phyloP scores from a whole-genome alignment of 2,113 vertebrate genomes.

The Helogale parvula region DNA sequence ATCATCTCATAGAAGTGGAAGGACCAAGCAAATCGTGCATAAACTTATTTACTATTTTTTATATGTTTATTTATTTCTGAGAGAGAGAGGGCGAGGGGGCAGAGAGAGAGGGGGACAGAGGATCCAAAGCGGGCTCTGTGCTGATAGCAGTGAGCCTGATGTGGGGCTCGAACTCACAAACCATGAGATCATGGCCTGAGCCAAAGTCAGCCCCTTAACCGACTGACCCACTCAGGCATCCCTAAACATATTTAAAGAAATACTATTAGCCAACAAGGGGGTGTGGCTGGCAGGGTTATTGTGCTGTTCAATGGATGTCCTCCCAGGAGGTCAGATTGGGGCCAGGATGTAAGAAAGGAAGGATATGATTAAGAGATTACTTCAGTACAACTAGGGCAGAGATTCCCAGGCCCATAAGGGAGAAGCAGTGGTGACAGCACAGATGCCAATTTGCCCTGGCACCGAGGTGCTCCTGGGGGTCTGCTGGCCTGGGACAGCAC shows the following conservation, averaged over 20 bases:
- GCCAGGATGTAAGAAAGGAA: constrained; percentile 74
- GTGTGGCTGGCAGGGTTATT: constrained; percentile 59
- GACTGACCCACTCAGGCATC: too few relatives aligned
- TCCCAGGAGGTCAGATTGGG: constrained; percentile 66
- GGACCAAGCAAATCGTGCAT: not conserved
- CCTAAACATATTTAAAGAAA: constrained; percentile 31
- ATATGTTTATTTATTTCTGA: too few relatives aligned
- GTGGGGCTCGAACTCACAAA: too few relatives aligned
- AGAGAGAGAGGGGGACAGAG: too few relatives aligned
- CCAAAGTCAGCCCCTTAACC: too few relatives aligned
- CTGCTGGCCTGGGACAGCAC: not conserved
- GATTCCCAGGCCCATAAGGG: constrained; percentile 43
- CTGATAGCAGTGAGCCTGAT: too few relatives aligned
- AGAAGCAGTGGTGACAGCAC: constrained; percentile 11
- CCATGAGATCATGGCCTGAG: too few relatives aligned
- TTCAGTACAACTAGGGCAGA: constrained; percentile 54
- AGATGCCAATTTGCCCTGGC: not conserved
- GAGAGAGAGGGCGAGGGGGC: too few relatives aligned
- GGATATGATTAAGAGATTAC: constrained; percentile 78
- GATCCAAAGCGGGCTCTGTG: too few relatives aligned
- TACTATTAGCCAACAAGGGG: not conserved
- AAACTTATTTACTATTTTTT: not conserved
- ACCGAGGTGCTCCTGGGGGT: not conserved
- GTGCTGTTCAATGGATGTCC: not conserved
- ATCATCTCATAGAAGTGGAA: not conserved